These are phyloP conservation scores for Phyllostomus discolor DNA, from an alignment of 2,113 vertebrate species.

Conservation along the genomic window DNA sequence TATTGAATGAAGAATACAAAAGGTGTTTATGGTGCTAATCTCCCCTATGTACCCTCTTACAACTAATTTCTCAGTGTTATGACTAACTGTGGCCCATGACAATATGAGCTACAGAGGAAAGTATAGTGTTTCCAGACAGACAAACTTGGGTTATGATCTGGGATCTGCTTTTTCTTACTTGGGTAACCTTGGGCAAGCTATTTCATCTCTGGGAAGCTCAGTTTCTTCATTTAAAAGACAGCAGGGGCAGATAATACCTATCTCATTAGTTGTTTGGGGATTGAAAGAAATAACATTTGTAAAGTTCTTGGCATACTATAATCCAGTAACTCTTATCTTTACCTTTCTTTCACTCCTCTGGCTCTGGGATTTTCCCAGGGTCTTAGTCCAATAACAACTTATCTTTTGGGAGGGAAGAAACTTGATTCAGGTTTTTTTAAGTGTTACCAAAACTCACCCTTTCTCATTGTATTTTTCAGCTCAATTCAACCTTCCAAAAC, in stretches of 20 bases:
- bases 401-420: conserved; percentile 30
- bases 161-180: neutral
- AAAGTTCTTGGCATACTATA: neutral
- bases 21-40: neutral
- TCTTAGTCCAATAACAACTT: conserved; percentile 9
- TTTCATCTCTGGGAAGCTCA: neutral
- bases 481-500: conserved; percentile 90
- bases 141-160: neutral
- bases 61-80: neutral
- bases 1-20: neutral
- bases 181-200: neutral
- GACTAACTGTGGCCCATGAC: neutral
- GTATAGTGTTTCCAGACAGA: neutral
- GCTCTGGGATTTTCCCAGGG: neutral
- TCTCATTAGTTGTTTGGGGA: neutral
- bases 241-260: neutral
- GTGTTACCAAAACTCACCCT: neutral
- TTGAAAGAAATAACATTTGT: neutral
- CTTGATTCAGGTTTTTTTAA: conserved; percentile 8
- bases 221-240: neutral
- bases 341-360: neutral
- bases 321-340: neutral
- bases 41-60: neutral
- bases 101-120: neutral
- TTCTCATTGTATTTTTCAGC: conserved; percentile 83